Base-by-base conservation (phyloP, 92 coral and sea anemone genomes). In the Zoanthus sociatus region DNA sequence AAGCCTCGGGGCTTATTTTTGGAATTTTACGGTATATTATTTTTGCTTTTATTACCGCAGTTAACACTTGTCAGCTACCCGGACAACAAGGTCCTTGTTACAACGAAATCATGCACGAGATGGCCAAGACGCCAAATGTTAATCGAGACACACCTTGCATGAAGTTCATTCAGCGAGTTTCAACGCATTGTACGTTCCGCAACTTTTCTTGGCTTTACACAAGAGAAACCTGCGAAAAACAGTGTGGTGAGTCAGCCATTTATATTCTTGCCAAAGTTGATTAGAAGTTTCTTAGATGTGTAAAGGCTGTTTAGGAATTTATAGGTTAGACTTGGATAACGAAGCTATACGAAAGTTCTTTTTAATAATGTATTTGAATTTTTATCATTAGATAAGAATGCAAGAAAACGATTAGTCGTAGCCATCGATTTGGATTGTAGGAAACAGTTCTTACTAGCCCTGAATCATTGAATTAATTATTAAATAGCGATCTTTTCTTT, bases 61-160 rank as follows among this genome's bases (percentile, higher is more conserved):
- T 91, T 20, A 91, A 93, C 17, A 92, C 93, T 6, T 96, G 99
- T 81, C 72, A 79, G 55, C 90, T 92, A 14, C 92, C 94, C 13
- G 94, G 91, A 46, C 98, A 94, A 2, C 87, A 76, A 7, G 98
- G 98, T 7, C 98, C 98, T 7, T 95, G 97, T 73, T 93, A 90
- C 74, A 85, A 86, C 44, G 99, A 91, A 13, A 83, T 96, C 8
- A 88, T 90, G 74, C 91, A 87, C 72, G 94, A 90, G 54, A 86
- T 96, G 20, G 71, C 90, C 37, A 69, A 88, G 58, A 96, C 98
- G 1, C 77, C 91, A 1, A 84, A 90, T 0, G 90, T 73, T 7
- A 89, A 92, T 69, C 90, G 89, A 47, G 90, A 86, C 71, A 88
- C 95, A 15, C 95, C 96, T 11, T 96, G 99, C 51, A 89, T 94